Base-by-base conservation (phyloP, 2,113 vertebrate genomes). In the Albula glossodonta region DNA sequence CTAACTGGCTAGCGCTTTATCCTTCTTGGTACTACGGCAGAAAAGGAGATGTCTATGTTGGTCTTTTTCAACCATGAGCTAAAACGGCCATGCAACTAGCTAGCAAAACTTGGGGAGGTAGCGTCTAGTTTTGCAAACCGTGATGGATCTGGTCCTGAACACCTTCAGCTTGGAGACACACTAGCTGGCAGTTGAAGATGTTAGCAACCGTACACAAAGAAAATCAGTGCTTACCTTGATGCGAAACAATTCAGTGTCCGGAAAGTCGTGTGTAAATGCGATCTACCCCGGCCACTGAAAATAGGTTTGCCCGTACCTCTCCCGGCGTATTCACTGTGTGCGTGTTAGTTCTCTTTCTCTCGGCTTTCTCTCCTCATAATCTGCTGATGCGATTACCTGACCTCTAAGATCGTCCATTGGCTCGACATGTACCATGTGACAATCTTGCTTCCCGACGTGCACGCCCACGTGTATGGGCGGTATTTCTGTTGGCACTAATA, bases 341-440 rank as follows among this genome's bases (percentile, higher is more conserved):
- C 70, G 70, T 13, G 70, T 25, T 31, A 51, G 83, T 12, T 4
- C 82, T 82, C 83, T 90, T 89, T 83, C 80, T 81, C 81, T 2
- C 74, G 87, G 86, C 92, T 92, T 92, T 93, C 88, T 92, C 53
- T 80, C 7, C 52, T 51, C 51, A 5, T 12, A 63, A 91, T 93
- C 93, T 86, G 92, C 88, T 57, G 91, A 94, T 90, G 84, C 88
- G 85, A 88, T 92, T 80, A 56, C 88, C 91, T 87, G 89, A 91
- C 88, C 60, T 87, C 84, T 86, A 81, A 15, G 87, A 77, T 10
- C 25, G 87, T 86, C 80, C 89, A 94, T 94, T 95, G 93, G 93
- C 53, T 87, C 13, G 10, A 53, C 51, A 15, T 22, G 41, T 25
- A 89, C 86, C 89, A n/a, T 90, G 86, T 84, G 83, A 84, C 56